Conservation (phyloP, 1,140 invertebrate species). For the Sycophila sp. region DNA sequence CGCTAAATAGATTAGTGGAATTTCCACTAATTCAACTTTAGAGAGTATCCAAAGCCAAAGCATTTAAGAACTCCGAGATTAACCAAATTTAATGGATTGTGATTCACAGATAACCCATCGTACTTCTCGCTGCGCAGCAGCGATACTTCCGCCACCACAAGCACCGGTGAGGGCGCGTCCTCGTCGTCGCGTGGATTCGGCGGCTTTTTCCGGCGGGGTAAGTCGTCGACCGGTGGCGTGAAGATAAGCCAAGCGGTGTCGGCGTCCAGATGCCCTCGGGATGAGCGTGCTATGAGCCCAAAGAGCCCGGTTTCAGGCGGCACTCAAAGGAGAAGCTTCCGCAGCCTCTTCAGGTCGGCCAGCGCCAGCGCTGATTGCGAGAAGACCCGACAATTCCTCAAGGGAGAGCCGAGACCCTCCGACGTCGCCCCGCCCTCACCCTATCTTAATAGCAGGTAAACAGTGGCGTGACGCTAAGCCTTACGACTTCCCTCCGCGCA, state of each 20-base stretch:
- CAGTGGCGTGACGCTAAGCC: too few relatives aligned
- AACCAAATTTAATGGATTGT: too few relatives aligned
- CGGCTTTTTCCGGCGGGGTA: constrained; percentile 54
- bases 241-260: constrained; percentile 29
- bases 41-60: too few relatives aligned
- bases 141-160: constrained; percentile 37
- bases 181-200: constrained; percentile 44
- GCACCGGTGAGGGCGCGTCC: not conserved
- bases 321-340: constrained; percentile 58
- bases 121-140: constrained; percentile 68
- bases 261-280: too few relatives aligned
- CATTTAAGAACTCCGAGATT: too few relatives aligned
- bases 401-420: constrained; percentile 68
- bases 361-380: constrained; percentile 67
- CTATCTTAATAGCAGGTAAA: constrained; percentile 56
- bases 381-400: constrained; percentile 66
- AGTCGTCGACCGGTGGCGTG: constrained; percentile 49
- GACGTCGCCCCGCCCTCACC: constrained; percentile 69
- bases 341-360: constrained; percentile 64
- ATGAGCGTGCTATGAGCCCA: not conserved
- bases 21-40: too few relatives aligned
- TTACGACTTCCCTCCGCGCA: too few relatives aligned
- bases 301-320: not conserved
- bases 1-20: too few relatives aligned
- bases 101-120: constrained; percentile 70